Conservation (phyloP, 2,797 vertebrate genomes). For the Chelmon rostratus region DNA sequence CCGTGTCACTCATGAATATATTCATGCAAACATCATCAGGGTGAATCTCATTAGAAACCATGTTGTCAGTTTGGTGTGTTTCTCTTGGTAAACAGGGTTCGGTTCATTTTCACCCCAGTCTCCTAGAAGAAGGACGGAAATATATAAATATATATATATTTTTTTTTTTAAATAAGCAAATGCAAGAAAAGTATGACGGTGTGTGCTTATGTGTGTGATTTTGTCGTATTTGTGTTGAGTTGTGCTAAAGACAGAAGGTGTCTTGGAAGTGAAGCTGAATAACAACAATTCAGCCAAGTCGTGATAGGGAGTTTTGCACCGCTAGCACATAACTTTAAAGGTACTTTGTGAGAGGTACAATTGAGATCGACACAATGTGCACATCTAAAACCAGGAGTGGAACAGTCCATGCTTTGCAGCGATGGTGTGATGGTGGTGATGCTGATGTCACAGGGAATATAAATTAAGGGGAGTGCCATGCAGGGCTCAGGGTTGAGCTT, state of each 20-base stretch:
- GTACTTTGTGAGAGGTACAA: slow-evolving; percentile 47
- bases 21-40: slow-evolving; percentile 74
- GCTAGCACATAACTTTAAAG: slow-evolving; percentile 61
- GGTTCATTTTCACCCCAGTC: slow-evolving; percentile 37
- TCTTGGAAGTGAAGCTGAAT: slow-evolving; percentile 62
- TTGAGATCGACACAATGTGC: slow-evolving; percentile 53
- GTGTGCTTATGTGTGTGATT: not conserved
- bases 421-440: slow-evolving; percentile 23
- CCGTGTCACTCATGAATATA: slow-evolving; percentile 73
- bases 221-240: slow-evolving; percentile 19
- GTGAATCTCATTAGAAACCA: slow-evolving; percentile 68
- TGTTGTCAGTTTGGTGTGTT: slow-evolving; percentile 56
- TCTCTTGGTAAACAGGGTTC: slow-evolving; percentile 55
- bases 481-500: slow-evolving; percentile 30
- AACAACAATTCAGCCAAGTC: slow-evolving; percentile 58
- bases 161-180: not conserved
- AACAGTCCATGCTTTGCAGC: slow-evolving; percentile 34
- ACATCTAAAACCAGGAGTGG: slow-evolving; percentile 38
- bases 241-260: slow-evolving; percentile 29
- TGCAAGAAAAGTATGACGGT: not conserved
- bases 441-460: slow-evolving; percentile 52
- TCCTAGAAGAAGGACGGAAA: slow-evolving; percentile 31
- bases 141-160: slow-evolving; percentile 8
- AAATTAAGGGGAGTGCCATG: slow-evolving; percentile 43
- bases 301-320: slow-evolving; percentile 48